Evolutionary conservation across 2,888 invertebrate genomes (phyloP), one percentile per base, ranked within the genome.

Genomic region (Cistogaster globosa): DNA sequence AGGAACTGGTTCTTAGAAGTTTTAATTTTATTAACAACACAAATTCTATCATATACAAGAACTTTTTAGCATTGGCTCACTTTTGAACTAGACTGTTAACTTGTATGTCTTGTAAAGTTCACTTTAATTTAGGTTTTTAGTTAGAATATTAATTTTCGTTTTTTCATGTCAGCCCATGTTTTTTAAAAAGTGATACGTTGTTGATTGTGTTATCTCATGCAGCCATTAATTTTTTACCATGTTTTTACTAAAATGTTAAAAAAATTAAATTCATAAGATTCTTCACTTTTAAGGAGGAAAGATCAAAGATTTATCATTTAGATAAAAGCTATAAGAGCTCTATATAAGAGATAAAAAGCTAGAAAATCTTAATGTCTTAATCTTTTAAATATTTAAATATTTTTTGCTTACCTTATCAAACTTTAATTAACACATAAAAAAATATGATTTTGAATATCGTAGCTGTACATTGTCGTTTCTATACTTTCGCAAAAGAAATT

Each of bases 281-380:
- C 48, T 18, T 74, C 65, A 26, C 22, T 32, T 7, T 16, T 38
- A 20, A 51, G 20, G n/a, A 36, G 12, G 3, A 18, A 38, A 38
- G 18, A 71, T 6, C 14, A 58, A 69, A 81, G 77, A 78, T 85
- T 85, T 78, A 85, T 85, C 74, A 74, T 68, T 81, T 74, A 68
- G 57, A 62, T 18, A 32, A 60, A 48, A 36, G 38, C 4, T 26
- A 26, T 2, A 26, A 48, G 26, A 20, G 45, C 32, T 55, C 18
- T 1, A n/a, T 65, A 36, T 26, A 42, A 62, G 16, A 55, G 60
- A 42, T 55, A 62, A 26, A 55, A n/a, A 55, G 68, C 45, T 68
- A 57, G 26, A 75, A 80, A 42, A 5, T 53, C 55, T 11, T 0
- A 36, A 38, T 36, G 36, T 32, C 32, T 63, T 60, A 74, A 68